A percentile compares a stretch with the other conserved stretches of the same genome.
Evolutionary conservation across 2,888 invertebrate species (phyloP).

Genomic region (Trimorus sp.): DNA sequence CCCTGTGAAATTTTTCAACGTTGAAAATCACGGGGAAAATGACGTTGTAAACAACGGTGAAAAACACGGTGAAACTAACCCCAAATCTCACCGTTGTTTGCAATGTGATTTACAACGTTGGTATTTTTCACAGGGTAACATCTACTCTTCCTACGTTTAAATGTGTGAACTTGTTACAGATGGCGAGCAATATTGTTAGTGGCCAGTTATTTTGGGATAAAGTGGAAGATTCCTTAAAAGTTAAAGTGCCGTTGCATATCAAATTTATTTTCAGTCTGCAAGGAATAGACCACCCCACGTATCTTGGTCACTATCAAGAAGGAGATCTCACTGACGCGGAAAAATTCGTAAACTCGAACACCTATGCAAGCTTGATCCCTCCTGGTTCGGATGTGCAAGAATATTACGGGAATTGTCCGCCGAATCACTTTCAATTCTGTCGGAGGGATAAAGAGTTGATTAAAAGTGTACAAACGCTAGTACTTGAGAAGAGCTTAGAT

Average conservation of each 20-base stretch:
- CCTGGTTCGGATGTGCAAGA: neutral
- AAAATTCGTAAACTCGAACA: constrained; percentile 12
- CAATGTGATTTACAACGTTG: too few relatives aligned
- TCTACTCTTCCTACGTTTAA: too few relatives aligned
- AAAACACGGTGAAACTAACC: too few relatives aligned
- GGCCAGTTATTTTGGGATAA: neutral
- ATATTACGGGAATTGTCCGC: neutral
- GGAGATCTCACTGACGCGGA: neutral
- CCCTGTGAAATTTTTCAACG: too few relatives aligned
- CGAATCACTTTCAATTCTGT: neutral
- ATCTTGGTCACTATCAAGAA: neutral
- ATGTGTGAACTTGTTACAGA: too few relatives aligned
- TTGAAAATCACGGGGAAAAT: too few relatives aligned
- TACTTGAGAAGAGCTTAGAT: neutral
- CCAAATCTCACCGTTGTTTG: too few relatives aligned
- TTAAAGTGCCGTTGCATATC: neutral
- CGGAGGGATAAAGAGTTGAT: neutral
- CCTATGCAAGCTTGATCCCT: constrained; percentile 5
- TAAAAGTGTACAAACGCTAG: neutral
- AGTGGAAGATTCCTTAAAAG: neutral
- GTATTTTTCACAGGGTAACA: too few relatives aligned
- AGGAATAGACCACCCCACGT: neutral
- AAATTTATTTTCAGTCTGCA: constrained; percentile 7
- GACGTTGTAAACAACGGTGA: too few relatives aligned
- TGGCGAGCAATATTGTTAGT: too few relatives aligned